These are phyloP conservation scores for Corythornis cristatus DNA, from an alignment of 2,113 vertebrate species.

Conservation along the genomic window DNA sequence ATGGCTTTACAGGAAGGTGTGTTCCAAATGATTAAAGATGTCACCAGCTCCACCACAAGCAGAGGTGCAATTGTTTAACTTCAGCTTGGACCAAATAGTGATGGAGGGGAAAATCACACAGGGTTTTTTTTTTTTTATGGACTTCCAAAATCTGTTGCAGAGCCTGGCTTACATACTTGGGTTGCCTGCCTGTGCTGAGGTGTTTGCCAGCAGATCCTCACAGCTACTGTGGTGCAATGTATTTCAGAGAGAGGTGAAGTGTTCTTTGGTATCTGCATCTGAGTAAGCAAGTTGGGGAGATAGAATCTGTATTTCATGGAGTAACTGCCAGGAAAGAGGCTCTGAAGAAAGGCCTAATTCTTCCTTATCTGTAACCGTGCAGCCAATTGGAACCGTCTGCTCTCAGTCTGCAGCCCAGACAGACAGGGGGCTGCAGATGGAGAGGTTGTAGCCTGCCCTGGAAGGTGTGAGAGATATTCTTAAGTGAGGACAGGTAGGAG, in stretches of 20 bases:
- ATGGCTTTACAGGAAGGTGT: not conserved
- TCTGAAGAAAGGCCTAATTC: not conserved
- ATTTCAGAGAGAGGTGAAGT: not conserved
- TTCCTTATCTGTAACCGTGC: constrained; percentile 16
- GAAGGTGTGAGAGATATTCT: constrained; percentile 12
- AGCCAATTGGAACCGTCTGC: constrained; percentile 54
- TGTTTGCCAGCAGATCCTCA: not conserved
- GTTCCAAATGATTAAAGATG: not conserved
- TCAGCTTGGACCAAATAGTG: not conserved
- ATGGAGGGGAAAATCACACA: not conserved
- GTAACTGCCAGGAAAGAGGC: not conserved
- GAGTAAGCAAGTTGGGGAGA: not conserved
- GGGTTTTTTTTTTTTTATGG: not conserved
- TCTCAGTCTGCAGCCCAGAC: constrained; percentile 10
- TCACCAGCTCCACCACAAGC: not conserved
- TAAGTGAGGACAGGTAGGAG: constrained; percentile 50
- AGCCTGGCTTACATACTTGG: not conserved
- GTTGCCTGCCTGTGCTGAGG: not conserved
- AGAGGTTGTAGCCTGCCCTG: constrained; percentile 46
- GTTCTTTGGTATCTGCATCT: not conserved
- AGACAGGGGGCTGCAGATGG: constrained; percentile 35
- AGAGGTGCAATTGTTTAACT: not conserved
- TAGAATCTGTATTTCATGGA: not conserved
- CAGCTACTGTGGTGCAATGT: not conserved
- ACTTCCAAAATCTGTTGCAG: not conserved